These are phyloP conservation scores for Steatornis caripensis DNA, from an alignment of 2,113 vertebrate species.

Conservation along the genomic window DNA sequence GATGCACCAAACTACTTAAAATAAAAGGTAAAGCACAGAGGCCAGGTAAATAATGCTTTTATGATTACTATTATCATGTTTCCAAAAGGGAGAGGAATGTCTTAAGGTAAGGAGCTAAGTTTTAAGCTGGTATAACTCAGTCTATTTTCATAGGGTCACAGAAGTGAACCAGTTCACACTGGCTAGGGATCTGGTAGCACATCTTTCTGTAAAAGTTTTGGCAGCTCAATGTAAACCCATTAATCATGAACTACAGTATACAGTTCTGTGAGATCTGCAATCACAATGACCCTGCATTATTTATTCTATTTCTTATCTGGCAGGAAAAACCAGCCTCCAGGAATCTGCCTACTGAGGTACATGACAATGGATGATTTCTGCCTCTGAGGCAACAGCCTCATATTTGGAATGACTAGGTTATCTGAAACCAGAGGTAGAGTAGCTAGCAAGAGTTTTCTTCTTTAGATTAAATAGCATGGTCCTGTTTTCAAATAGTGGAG, in stretches of 20 bases:
- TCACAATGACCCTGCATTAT: not conserved
- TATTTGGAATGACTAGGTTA: not conserved
- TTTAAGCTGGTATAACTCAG: not conserved
- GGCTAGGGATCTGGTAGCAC: not conserved
- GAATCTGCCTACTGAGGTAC: not conserved
- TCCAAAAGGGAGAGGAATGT: not conserved
- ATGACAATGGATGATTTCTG: slow-evolving; percentile 9
- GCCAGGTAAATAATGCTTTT: not conserved
- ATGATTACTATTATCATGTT: not conserved
- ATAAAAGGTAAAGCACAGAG: not conserved
- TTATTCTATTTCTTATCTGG: slow-evolving; percentile 47
- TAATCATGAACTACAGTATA: not conserved
- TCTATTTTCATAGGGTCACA: not conserved
- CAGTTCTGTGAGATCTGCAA: not conserved
- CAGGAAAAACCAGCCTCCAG: not conserved
- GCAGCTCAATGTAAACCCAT: not conserved
- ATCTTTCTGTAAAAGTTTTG: not conserved
- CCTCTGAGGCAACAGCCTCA: not conserved
- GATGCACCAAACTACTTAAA: not conserved
- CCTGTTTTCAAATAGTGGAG: not conserved
- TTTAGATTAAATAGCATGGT: not conserved
- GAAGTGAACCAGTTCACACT: not conserved
- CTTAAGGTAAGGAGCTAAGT: not conserved
- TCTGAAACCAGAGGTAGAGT: not conserved
- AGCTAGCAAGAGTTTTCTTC: not conserved